Base-by-base conservation (phyloP, 2,113 vertebrate species). In the Gymnocephalus cernua region DNA sequence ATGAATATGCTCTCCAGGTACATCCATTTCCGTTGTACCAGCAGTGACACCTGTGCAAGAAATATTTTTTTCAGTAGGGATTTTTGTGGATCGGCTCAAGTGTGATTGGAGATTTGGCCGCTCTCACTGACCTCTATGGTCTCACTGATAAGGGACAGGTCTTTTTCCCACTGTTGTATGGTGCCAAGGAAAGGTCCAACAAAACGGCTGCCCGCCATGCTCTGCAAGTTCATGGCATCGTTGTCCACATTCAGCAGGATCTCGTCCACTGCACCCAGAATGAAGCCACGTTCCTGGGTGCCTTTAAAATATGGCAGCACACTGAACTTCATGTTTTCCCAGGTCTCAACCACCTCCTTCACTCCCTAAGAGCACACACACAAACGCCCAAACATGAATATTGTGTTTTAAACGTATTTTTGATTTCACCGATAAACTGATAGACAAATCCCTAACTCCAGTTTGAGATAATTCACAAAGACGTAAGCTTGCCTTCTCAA, bases 11-110 rank as follows among this genome's bases (percentile, higher is more conserved):
- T 99, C 84, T 98, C 98, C 62, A 99, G 89, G 80, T 99, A 99
- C 96, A 99, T 99, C 98, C 98, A 99, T 91, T 99, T 99, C 3
- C 97, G 94, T 89, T 99, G 98, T 23, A 98, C 97, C 29, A 96
- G 80, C 95, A 97, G 88, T 97, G 97, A 99, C 23, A 99, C 93
- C 98, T 99, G 86, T 29, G 44, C 1, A 72, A 66, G 38, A 71
- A 15, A 32, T 57, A 53, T 61, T n/a, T 48, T 48, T 47, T n/a
- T 80, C 5, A 57, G 4, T 38, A 13, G 4, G 6, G 14, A 48
- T 47, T 72, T 41, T 69, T n/a, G n/a, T 14, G 11, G 21, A 70
- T 48, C 1, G n/a, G 18, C 9, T 51, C 9, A 72, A 85, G 47
- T 29, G 21, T 61, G 25, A 48, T 35, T 63, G n/a, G 19, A 23